Percentiles rank a stretch among this genome's conserved stretches.
phyloP scores from a whole-genome alignment of 2,797 vertebrate species.

The Taenioides sp. region DNA sequence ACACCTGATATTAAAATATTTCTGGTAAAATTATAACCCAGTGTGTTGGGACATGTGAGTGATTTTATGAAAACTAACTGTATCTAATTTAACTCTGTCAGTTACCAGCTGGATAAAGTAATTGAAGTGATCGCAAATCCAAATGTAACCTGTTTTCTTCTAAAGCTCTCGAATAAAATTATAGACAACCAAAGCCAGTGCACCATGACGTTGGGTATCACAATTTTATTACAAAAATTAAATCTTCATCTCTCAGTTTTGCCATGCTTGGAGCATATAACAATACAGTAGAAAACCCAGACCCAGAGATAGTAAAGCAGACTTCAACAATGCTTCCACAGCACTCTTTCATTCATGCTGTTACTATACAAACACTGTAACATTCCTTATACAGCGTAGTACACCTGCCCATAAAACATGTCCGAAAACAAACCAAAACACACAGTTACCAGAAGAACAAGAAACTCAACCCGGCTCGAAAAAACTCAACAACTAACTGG shows the following conservation, averaged over 20 bases:
- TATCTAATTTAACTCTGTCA: too few species aligned
- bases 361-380: slow-evolving; percentile 78
- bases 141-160: too few species aligned
- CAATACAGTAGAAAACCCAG: slow-evolving; percentile 85
- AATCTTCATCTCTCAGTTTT: slow-evolving; percentile 80
- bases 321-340: slow-evolving; percentile 75
- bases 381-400: slow-evolving; percentile 77
- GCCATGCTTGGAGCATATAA: slow-evolving; percentile 87
- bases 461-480: slow-evolving; percentile 54
- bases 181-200: slow-evolving; percentile 42
- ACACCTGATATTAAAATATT: too few species aligned
- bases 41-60: too few species aligned
- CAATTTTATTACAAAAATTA: slow-evolving; percentile 88
- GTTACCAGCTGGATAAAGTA: too few species aligned
- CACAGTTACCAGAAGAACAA: slow-evolving; percentile 72
- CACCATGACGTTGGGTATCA: slow-evolving; percentile 75
- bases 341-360: slow-evolving; percentile 79
- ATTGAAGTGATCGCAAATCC: too few species aligned
- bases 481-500: slow-evolving; percentile 35
- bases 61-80: too few species aligned
- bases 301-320: slow-evolving; percentile 80
- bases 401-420: slow-evolving; percentile 74
- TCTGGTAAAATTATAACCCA: too few species aligned
- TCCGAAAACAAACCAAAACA: slow-evolving; percentile 70
- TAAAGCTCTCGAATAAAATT: neutral